Conservation (phyloP, 2,113 vertebrate genomes). For the Daboia siamensis region DNA sequence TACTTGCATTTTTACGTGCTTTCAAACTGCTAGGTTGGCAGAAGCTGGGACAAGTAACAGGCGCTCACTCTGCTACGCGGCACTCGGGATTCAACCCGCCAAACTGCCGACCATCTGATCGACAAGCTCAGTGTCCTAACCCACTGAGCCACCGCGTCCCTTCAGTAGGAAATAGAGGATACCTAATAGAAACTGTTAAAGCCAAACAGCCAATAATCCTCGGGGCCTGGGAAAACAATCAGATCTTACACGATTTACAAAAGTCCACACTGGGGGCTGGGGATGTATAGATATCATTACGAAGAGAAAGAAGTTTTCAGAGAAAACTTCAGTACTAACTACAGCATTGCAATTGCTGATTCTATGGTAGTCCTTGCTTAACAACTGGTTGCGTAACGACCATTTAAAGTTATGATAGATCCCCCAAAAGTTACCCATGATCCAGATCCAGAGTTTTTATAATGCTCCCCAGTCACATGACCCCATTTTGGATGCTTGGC, state of each 20-base stretch:
- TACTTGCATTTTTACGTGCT: too few species aligned
- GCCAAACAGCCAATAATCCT: background rate
- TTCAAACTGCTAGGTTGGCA: too few species aligned
- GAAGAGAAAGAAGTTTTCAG: background rate
- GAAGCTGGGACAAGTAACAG: too few species aligned
- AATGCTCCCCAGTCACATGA: background rate
- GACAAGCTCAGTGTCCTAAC: too few species aligned
- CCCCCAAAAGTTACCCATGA: background rate
- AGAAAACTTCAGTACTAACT: background rate
- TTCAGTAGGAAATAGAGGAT: background rate
- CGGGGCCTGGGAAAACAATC: background rate
- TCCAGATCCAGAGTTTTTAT: background rate
- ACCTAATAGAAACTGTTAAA: background rate
- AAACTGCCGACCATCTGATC: too few species aligned
- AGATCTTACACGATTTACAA: background rate
- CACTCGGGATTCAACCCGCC: too few species aligned
- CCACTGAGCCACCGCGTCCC: too few species aligned
- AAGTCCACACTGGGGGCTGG: background rate
- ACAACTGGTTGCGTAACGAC: background rate
- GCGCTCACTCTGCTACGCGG: too few species aligned
- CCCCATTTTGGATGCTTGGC: background rate
- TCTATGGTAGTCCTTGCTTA: background rate
- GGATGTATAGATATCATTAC: too few species aligned
- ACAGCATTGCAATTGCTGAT: background rate
- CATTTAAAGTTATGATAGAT: background rate